Conservation (phyloP, 2,113 vertebrate species). For the Pluvialis apricaria region DNA sequence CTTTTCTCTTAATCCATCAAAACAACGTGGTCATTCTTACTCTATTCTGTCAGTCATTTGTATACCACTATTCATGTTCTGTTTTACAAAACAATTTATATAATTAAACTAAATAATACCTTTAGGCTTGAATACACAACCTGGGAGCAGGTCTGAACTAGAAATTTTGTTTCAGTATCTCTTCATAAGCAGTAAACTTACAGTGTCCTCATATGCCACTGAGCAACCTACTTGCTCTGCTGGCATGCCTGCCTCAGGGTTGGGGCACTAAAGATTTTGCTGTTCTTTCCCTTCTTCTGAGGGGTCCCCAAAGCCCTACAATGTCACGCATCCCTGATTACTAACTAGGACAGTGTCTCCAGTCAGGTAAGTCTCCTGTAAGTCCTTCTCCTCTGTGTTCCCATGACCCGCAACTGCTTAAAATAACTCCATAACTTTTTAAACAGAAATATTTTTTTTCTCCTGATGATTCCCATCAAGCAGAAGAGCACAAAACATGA, state of each 20-base stretch:
- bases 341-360: neutral
- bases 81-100: neutral
- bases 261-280: neutral
- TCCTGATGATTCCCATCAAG: neutral
- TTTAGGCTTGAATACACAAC: neutral
- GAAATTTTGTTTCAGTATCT: neutral
- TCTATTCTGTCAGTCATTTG: neutral
- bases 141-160: slow-evolving; percentile 4
- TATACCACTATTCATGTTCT: neutral
- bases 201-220: neutral
- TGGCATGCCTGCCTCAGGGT: neutral
- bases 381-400: neutral
- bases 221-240: neutral
- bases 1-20: neutral
- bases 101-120: slow-evolving; percentile 13
- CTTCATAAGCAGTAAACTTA: neutral
- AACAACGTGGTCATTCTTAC: neutral
- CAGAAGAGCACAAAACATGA: neutral
- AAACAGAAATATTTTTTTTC: neutral
- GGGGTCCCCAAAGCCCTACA: neutral
- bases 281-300: neutral
- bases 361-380: neutral
- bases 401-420: neutral
- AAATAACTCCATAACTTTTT: neutral
- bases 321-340: neutral